Percentiles rank a stretch among this genome's conserved stretches.
Conservation (phyloP, 2,113 vertebrate genomes). For the Centropus bengalensis region DNA sequence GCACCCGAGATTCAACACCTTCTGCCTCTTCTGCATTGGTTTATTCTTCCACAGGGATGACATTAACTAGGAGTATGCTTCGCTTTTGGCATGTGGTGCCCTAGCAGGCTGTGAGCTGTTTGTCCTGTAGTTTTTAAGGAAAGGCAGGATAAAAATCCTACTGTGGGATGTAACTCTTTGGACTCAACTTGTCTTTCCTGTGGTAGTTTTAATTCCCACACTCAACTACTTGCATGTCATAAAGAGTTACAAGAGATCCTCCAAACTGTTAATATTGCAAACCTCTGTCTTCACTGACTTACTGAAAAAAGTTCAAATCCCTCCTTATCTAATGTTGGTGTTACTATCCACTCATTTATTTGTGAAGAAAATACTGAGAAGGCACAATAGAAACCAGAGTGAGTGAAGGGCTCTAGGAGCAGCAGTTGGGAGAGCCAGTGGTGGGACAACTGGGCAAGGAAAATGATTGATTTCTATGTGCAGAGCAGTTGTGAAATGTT, state of each 20-base stretch:
- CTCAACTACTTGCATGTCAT: neutral
- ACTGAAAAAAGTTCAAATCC: conserved; percentile 5
- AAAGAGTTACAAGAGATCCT: neutral
- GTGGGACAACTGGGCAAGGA: conserved; percentile 43
- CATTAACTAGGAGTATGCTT: neutral
- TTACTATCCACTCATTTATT: conserved; percentile 36
- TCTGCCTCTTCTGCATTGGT: neutral
- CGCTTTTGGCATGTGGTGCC: neutral
- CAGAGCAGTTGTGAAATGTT: conserved; percentile 63
- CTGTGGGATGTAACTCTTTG: neutral
- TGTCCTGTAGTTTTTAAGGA: neutral
- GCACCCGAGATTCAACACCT: neutral
- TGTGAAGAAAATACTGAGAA: conserved; percentile 39
- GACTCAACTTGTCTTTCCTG: neutral
- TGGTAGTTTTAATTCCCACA: neutral
- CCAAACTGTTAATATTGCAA: neutral
- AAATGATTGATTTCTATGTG: conserved; percentile 61
- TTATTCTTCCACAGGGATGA: neutral
- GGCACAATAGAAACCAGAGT: conserved; percentile 7
- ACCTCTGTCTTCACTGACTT: neutral
- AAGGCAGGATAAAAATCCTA: neutral
- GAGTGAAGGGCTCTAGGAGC: neutral
- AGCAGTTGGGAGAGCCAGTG: conserved; percentile 17
- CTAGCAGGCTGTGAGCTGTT: neutral
- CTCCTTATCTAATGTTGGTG: neutral